phyloP scores from a whole-genome alignment of 64 coral and sea anemone species.

The Pocillopora damicornis region DNA sequence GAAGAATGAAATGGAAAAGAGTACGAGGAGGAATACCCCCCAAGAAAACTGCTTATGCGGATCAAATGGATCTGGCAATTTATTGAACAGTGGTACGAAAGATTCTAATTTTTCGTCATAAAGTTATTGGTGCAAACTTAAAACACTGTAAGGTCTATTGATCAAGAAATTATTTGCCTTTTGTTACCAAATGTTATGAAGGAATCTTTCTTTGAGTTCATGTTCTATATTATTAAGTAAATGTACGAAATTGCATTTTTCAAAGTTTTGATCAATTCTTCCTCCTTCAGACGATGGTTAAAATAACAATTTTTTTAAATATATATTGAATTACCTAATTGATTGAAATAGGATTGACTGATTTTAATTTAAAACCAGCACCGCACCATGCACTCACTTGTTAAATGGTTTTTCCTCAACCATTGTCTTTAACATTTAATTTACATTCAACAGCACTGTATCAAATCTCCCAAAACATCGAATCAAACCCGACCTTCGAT shows the following conservation, averaged over 20 bases:
- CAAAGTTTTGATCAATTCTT: too few relatives aligned
- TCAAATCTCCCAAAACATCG: too few relatives aligned
- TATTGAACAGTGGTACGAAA: conserved; percentile 9
- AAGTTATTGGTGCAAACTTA: too few relatives aligned
- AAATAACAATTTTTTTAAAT: too few relatives aligned
- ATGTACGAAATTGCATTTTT: neutral
- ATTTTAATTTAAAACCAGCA: neutral
- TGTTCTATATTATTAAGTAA: neutral
- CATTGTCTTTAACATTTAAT: neutral
- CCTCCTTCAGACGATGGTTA: too few relatives aligned
- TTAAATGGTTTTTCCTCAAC: conserved; percentile 15
- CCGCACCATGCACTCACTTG: neutral
- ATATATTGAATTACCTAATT: neutral
- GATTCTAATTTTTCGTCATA: neutral
- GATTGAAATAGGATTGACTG: conserved; percentile 18
- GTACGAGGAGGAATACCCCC: conserved; percentile 22
- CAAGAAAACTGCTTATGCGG: neutral
- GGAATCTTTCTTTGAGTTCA: too few relatives aligned
- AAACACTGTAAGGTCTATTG: too few relatives aligned
- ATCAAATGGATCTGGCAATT: conserved; percentile 31
- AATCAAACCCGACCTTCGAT: too few relatives aligned
- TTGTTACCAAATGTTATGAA: too few relatives aligned
- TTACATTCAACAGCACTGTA: neutral
- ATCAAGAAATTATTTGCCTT: too few relatives aligned
- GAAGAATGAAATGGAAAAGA: conserved; percentile 68